Base-by-base conservation (phyloP, 2,888 invertebrate species). In the Scaptomyza cyrtandrae region DNA sequence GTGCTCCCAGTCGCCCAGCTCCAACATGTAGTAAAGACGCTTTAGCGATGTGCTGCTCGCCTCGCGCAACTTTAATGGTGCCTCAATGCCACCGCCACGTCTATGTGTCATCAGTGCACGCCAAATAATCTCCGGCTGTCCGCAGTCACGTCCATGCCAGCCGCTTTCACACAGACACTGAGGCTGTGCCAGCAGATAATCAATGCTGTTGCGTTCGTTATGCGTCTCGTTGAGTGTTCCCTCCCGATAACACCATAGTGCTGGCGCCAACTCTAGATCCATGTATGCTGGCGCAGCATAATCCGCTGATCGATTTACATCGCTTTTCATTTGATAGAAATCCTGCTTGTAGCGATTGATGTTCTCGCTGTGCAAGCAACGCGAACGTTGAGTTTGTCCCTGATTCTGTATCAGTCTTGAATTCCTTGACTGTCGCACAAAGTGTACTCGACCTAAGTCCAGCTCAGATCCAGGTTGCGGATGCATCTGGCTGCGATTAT, bases 91-190 rank as follows among this genome's bases (percentile, higher is more conserved):
- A 1, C 76, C 86, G 5, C 60, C 69, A 0, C 80, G 69, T 14
- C 29, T 72, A 56, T 88, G 71, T 2, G 94, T 93, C 91, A 95
- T 92, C 66, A 95, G 92, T 0, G 94, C 94, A 45, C 95, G 93
- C 94, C 95, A 95, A 13, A 95, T 93, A 10, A 95, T 94, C 90
- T 95, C 95, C 4, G 95, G 95, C 79, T 94, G 94, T 1, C 94
- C 94, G 82, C 95, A 95, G 78, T 95, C 95, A 9, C 92, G 91
- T 2, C 95, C 94, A 87, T 95, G 95, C 94, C 94, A 95, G 33
- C 94, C 94, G n/a, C 91, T 92, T 56, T 92, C 90, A 82, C 95
- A 95, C 14, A 92, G 90, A 76, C 95, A 95, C 78, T 92, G 91
- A 11, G 71, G 58, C 37, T 81, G 83, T 0, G 69, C 69, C 70